Evolutionary conservation across 1,140 invertebrate genomes (phyloP), one percentile per base, ranked within the genome.

Genomic region (Bombus huntii): DNA sequence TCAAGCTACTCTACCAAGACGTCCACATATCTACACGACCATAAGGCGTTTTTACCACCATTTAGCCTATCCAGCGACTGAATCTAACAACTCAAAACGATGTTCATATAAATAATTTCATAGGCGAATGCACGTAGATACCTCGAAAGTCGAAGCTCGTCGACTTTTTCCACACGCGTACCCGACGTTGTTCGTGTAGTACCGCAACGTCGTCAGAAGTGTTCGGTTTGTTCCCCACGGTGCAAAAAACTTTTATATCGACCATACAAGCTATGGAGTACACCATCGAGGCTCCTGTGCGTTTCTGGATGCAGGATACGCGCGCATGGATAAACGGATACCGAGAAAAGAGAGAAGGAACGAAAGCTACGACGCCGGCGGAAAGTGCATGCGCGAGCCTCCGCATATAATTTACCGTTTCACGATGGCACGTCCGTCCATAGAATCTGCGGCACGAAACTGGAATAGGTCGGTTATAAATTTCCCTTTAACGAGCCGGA

Each of bases 331-430:
- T 28, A 71, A n/a, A 44, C 71, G 15, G 71, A 71, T 77, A 59
- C 34, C 28, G 3, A 18, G 53, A 76, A 59, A 18, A n/a, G 12
- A 31, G 6, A 62, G 37, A 39, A 77, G 22, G 10, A 65, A n/a
- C 53, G 73, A 75, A n/a, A 75, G 10, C 53, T 57, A 15, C 28
- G 57, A 53, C n/a, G 18, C 44, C 57, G 28, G 59, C 86, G 87
- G 80, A 83, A 87, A 89, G 80, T 79, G 84, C 80, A 89, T 78
- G 66, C 77, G 79, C 87, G 87, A 77, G 34, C 25, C 65, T 31
- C 44, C 83, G 78, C 28, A 76, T 88, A 89, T 82, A 89, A 89
- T 89, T 88, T 89, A 89, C 88, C 88, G 88, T 89, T 88, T 37
- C 78, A 31, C n/a, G 31, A 42, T 59, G 59, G 73, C 62, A 72